Conservation (phyloP, 2,888 invertebrate species). For the Ypsolopha scabrella region DNA sequence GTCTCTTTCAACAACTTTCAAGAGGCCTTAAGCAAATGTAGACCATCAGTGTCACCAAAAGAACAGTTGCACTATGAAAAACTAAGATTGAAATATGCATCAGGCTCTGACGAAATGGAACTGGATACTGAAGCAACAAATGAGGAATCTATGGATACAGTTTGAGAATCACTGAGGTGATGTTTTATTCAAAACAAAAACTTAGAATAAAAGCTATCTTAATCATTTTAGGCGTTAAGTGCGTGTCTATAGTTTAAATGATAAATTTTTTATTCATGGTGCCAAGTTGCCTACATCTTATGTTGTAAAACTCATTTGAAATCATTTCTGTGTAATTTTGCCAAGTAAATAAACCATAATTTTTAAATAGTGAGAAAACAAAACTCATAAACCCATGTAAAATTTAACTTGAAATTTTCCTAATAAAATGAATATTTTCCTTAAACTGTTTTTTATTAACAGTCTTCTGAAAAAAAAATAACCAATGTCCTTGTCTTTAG, state of each 20-base stretch:
- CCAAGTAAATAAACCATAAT: neutral
- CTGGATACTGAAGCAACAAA: constrained; percentile 65
- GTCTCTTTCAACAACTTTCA: constrained; percentile 81
- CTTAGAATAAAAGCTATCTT: constrained; percentile 2
- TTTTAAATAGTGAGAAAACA: neutral
- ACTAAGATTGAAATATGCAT: constrained; percentile 75
- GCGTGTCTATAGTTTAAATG: neutral
- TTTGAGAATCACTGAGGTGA: constrained; percentile 35
- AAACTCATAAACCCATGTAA: neutral
- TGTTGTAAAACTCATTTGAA: neutral
- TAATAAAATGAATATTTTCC: neutral
- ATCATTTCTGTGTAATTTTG: neutral
- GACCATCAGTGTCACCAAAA: constrained; percentile 88
- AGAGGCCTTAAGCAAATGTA: constrained; percentile 80
- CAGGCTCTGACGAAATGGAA: constrained; percentile 64
- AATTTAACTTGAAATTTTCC: neutral
- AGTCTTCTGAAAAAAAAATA: neutral
- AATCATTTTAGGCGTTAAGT: neutral
- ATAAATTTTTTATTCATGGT: neutral
- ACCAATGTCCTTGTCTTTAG: too few relatives aligned
- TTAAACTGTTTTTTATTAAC: neutral
- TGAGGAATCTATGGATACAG: constrained; percentile 65
- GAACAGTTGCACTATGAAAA: constrained; percentile 84
- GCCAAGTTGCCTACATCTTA: neutral
- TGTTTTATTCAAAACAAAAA: constrained; percentile 21